phyloP scores from a whole-genome alignment of 1,140 invertebrate species.

The Aphis craccivora region DNA sequence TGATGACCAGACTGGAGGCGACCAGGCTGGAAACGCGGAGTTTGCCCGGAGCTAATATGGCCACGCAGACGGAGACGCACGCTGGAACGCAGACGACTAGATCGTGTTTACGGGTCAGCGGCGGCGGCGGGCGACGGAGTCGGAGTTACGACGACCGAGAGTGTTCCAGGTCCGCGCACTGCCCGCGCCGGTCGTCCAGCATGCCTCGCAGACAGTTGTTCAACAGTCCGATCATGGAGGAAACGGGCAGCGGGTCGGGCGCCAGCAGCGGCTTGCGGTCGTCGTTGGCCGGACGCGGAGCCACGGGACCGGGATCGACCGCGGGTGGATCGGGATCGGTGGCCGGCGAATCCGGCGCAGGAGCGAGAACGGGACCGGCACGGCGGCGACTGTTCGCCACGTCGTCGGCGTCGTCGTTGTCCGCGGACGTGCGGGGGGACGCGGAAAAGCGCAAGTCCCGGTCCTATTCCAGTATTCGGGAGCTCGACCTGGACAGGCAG shows the following conservation, averaged over 20 bases:
- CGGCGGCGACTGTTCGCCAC: conserved; percentile 76
- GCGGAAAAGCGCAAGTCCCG: conserved; percentile 59
- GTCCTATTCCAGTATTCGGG: conserved; percentile 35
- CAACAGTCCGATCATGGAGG: conserved; percentile 50
- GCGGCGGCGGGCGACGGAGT: conserved; percentile 52
- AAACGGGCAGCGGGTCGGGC: conserved; percentile 40
- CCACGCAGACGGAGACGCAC: conserved; percentile 81
- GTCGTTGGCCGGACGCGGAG: background rate
- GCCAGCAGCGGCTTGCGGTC: conserved; percentile 25
- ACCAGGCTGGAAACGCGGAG: conserved; percentile 77
- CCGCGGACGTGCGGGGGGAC: conserved; percentile 81
- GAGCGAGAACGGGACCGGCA: conserved; percentile 63
- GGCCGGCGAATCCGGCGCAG: background rate
- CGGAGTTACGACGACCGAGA: background rate
- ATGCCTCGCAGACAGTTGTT: conserved; percentile 22
- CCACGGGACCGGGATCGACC: background rate
- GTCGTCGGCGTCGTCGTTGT: conserved; percentile 80
- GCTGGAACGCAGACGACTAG: conserved; percentile 78
- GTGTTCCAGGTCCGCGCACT: background rate
- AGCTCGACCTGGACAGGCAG: conserved; percentile 42
- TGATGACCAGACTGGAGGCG: conserved; percentile 68
- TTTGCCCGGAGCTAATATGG: conserved; percentile 78
- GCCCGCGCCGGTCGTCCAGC: conserved; percentile 16
- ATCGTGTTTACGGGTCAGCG: conserved; percentile 25
- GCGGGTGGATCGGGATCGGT: background rate